Percentiles rank a stretch among this genome's conserved stretches.
Evolutionary conservation across 2,113 vertebrate species (phyloP).

Genomic region (Cyprinus carpio): DNA sequence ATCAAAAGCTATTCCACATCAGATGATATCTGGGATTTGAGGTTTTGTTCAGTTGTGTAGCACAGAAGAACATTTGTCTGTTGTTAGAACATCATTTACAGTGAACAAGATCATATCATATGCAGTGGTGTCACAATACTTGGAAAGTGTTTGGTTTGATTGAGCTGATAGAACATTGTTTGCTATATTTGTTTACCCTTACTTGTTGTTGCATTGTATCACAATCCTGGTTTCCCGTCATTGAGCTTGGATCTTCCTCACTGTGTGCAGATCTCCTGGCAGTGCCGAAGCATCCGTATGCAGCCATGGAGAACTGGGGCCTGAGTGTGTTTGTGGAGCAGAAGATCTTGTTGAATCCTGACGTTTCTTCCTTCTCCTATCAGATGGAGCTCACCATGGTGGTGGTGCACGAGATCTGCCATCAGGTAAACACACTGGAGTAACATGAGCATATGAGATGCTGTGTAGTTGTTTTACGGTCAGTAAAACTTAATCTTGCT

Average conservation of each 20-base stretch:
- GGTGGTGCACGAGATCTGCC: slow-evolving; percentile 56
- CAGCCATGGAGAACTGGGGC: slow-evolving; percentile 93
- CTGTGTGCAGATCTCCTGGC: slow-evolving; percentile 84
- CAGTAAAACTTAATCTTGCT: neutral
- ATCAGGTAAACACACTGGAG: slow-evolving; percentile 76
- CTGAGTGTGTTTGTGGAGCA: slow-evolving; percentile 90
- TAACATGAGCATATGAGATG: neutral
- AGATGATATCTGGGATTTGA: neutral
- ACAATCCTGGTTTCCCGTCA: neutral
- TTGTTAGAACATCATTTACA: neutral
- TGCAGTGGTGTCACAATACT: neutral
- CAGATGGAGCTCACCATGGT: slow-evolving; percentile 90
- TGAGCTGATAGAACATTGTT: neutral
- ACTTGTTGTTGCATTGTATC: neutral
- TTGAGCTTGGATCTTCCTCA: neutral
- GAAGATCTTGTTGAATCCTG: slow-evolving; percentile 87
- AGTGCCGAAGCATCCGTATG: slow-evolving; percentile 88
- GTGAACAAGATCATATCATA: neutral
- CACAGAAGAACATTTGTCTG: neutral
- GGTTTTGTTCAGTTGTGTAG: neutral
- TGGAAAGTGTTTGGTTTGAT: neutral
- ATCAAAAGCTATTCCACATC: neutral
- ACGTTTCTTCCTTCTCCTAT: slow-evolving; percentile 87
- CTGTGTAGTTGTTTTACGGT: neutral
- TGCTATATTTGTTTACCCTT: neutral